A percentile compares a stretch with the other conserved stretches of the same genome.
These are phyloP conservation scores for Darevskia nairensis DNA, from an alignment of 2,797 vertebrate species.

Conservation along the genomic window DNA sequence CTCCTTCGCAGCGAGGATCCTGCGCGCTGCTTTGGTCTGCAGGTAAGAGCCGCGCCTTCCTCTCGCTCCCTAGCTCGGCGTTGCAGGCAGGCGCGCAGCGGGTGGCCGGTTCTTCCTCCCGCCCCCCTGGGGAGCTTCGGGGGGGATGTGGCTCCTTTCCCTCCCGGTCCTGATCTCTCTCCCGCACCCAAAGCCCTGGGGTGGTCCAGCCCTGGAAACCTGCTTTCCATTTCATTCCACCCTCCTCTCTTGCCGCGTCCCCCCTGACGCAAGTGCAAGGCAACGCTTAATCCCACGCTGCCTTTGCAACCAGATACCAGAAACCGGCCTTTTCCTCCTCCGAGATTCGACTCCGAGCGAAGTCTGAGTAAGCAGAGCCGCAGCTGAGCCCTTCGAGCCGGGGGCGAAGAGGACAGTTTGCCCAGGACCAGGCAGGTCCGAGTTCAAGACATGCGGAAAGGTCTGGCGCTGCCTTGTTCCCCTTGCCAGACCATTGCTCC, in stretches of 20 bases:
- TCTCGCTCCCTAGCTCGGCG: accelerated
- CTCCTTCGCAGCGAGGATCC: not conserved
- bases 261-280: not conserved
- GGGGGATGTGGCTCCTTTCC: too few species aligned
- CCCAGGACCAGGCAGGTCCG: too few species aligned
- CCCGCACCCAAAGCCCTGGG: too few species aligned
- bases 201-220: not conserved
- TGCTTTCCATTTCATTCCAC: not conserved
- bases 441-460: not conserved
- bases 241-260: too few species aligned
- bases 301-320: not conserved
- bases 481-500: too few species aligned
- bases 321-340: too few species aligned
- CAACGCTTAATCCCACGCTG: too few species aligned
- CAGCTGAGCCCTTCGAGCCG: not conserved
- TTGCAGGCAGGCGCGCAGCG: not conserved
- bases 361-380: not conserved
- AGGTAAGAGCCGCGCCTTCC: conserved; percentile 47
- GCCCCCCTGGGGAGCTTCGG: not conserved
- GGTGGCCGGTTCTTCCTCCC: not conserved
- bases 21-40: not conserved
- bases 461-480: too few species aligned
- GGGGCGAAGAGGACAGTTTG: not conserved
- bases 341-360: not conserved
- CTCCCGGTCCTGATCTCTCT: not conserved